Percentiles rank a stretch among this genome's conserved stretches.
Evolutionary conservation across 1,140 invertebrate species (phyloP).

Genomic region (Cydia amplana): DNA sequence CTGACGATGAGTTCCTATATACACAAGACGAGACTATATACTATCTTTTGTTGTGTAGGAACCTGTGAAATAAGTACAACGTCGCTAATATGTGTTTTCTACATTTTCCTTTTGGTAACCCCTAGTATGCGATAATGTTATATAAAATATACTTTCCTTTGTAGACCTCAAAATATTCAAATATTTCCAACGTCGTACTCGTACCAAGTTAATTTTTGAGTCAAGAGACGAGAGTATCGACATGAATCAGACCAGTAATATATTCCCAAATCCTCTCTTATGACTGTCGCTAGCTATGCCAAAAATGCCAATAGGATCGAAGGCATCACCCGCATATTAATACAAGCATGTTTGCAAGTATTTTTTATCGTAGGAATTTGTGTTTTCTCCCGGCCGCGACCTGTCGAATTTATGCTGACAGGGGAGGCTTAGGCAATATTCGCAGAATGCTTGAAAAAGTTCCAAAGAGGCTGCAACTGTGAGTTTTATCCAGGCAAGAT

Average conservation of each 20-base stretch:
- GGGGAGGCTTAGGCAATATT: constrained; percentile 1
- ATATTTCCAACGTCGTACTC: background rate
- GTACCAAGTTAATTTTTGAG: background rate
- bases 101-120: background rate
- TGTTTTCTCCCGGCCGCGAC: background rate
- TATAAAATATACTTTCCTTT: too few relatives aligned
- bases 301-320: constrained; percentile 3
- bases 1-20: too few relatives aligned
- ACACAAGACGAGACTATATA: too few relatives aligned
- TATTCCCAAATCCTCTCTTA: background rate
- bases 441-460: constrained; percentile 13
- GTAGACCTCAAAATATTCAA: background rate
- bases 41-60: too few relatives aligned
- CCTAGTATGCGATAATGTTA: background rate
- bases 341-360: constrained; percentile 2
- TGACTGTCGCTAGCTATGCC: background rate
- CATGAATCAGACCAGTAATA: background rate
- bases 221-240: background rate
- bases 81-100: too few relatives aligned
- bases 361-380: constrained; percentile 5
- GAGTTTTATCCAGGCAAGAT: background rate
- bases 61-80: too few relatives aligned
- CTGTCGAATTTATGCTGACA: background rate
- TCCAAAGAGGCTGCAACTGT: background rate
- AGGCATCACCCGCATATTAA: constrained; percentile 9